These are phyloP conservation scores for Gonioctena quinquepunctata DNA, from an alignment of 1,140 invertebrate species.

Conservation along the genomic window DNA sequence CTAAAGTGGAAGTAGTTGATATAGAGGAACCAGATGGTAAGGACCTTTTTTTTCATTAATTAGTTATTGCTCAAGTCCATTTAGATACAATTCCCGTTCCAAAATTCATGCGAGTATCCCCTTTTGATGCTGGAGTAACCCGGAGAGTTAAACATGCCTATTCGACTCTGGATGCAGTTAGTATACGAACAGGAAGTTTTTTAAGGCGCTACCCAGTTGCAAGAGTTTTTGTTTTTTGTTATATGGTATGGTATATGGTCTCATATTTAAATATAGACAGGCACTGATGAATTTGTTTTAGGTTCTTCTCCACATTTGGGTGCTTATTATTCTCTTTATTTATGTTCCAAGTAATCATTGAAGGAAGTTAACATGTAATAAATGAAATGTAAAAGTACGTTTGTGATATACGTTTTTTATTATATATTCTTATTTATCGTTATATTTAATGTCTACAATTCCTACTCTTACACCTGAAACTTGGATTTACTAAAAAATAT, in stretches of 20 bases:
- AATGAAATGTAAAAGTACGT: too few species aligned
- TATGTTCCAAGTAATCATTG: conserved; percentile 37
- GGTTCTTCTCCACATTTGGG: conserved; percentile 73
- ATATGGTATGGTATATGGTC: conserved; percentile 53
- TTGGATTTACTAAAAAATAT: too few species aligned
- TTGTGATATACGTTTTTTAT: too few species aligned
- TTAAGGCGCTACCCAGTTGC: conserved; percentile 79
- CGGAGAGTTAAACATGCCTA: conserved; percentile 80
- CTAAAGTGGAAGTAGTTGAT: conserved; percentile 56
- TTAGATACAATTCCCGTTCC: conserved; percentile 70
- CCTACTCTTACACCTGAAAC: too few species aligned
- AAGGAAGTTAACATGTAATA: too few species aligned
- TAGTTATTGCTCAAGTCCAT: conserved; percentile 51
- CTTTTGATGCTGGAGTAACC: conserved; percentile 77
- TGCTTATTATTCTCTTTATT: conserved; percentile 67
- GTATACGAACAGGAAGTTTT: conserved; percentile 78
- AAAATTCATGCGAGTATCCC: conserved; percentile 73
- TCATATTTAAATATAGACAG: neutral
- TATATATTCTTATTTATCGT: too few species aligned
- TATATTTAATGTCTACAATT: too few species aligned
- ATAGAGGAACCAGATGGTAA: conserved; percentile 69
- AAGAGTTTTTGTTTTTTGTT: conserved; percentile 76
- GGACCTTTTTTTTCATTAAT: conserved; percentile 45
- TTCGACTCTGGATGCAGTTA: conserved; percentile 74
- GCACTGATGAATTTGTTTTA: conserved; percentile 48